Conservation (phyloP, 2,113 vertebrate genomes). For the Labrus mixtus region DNA sequence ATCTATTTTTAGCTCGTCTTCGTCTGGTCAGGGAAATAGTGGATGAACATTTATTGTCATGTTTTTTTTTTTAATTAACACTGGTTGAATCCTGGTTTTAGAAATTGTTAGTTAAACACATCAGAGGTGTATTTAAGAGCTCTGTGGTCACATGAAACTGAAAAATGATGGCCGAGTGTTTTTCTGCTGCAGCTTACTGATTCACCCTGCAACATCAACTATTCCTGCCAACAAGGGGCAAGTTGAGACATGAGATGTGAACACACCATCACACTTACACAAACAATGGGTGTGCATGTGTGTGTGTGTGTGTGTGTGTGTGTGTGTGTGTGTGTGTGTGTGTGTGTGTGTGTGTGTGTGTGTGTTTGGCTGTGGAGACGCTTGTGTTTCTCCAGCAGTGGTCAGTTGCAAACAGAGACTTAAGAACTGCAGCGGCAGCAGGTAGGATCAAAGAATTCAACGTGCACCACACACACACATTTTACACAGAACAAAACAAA, state of each 20-base stretch:
- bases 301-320: not conserved
- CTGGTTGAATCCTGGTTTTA: no score
- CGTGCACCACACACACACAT: not conserved
- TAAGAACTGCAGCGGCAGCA: not conserved
- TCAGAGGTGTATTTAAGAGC: no score
- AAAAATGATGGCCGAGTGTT: not conserved
- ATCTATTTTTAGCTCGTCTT: no score
- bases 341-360: no score
- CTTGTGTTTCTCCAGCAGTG: conserved; percentile 32
- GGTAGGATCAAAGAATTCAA: conserved; percentile 20
- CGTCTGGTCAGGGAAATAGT: no score
- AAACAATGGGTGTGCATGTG: not conserved
- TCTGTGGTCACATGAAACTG: no score
- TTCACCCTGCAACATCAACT: conserved; percentile 18
- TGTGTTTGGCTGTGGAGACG: conserved; percentile 35
- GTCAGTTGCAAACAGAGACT: conserved; percentile 13
- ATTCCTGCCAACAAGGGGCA: conserved; percentile 23
- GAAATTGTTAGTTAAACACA: no score
- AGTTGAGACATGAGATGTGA: conserved; percentile 42
- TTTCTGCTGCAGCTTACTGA: conserved; percentile 7
- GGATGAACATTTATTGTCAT: no score
- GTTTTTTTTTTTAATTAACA: no score
- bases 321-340: not conserved
- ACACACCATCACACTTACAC: conserved; percentile 23
- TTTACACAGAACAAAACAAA: not conserved